Evolutionary conservation across 1,140 invertebrate species (phyloP), one percentile per base, ranked within the genome.

Genomic region (Gryllus bimaculatus): DNA sequence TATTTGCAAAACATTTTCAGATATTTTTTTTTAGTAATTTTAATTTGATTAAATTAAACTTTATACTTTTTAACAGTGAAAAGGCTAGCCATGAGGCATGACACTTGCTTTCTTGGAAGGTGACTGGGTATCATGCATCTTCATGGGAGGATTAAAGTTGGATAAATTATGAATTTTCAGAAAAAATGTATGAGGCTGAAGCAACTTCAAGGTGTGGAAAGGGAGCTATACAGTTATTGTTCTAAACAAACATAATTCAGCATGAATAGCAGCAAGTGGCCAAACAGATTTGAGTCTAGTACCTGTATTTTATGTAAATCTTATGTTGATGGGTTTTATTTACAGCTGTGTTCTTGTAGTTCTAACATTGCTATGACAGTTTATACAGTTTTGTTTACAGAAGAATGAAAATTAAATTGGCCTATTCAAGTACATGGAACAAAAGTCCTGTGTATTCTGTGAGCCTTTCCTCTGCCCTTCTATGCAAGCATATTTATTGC

Each of bases 241-340:
- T 66, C 18, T 66, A 13, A 10, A 66, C 54, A 66, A 10, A 66
- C 10, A 18, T 66, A 18, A 13, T 18, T 18, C 54, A 66, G 18
- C 18, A 18, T 13, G 54, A 13, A 18, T 66, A 66, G 18, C 54
- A 66, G 54, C 54, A 66, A 66, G 54, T 66, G 54, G 54, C 54
- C 54, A 66, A 66, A 13, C 54, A 66, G 54, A 66, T 66, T 66
- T 66, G 54, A 66, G 54, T 66, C 54, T 66, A 66, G 54, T 66
- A 66, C 54, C 54, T 66, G 54, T 66, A 66, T 66, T 66, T 66
- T 66, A 66, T 66, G 54, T 66, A 66, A 66, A 66, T 66, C 54
- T 66, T 66, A 18, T 18, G 54, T 66, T 66, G 10, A 66, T 66
- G 54, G 54, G 10, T 66, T 66, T 66, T 66, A 66, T 66, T 66